Evolutionary conservation across 2,888 invertebrate genomes (phyloP).

Genomic region (Campopleginae sp.): DNA sequence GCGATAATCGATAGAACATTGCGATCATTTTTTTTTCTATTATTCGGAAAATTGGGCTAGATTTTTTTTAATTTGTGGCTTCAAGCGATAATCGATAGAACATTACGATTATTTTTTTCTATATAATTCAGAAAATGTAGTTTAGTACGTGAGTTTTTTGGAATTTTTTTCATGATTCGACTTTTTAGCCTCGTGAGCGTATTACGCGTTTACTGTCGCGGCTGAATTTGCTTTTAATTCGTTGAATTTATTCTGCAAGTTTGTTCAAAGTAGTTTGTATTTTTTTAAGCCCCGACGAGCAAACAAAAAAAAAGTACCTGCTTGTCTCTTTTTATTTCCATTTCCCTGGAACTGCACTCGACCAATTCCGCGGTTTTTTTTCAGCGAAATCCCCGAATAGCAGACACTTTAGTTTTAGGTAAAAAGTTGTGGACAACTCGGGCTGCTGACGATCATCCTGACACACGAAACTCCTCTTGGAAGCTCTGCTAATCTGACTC

Average conservation of each 20-base stretch:
- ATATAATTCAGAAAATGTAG: too few relatives aligned
- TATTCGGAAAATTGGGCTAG: too few relatives aligned
- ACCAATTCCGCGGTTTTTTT: slow-evolving; percentile 22
- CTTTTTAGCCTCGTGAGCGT: too few relatives aligned
- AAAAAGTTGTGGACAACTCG: slow-evolving; percentile 41
- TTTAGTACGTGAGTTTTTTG: too few relatives aligned
- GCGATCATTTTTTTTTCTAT: too few relatives aligned
- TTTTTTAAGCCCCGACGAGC: not conserved
- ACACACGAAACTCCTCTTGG: slow-evolving; percentile 51
- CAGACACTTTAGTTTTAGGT: slow-evolving; percentile 29
- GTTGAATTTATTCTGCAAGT: not conserved
- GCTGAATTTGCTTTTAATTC: not conserved
- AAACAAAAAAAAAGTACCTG: not conserved
- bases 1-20: too few relatives aligned
- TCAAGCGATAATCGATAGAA: not conserved
- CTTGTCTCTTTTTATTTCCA: not conserved
- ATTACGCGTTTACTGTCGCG: too few relatives aligned
- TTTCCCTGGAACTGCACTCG: not conserved
- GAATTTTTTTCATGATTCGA: too few relatives aligned
- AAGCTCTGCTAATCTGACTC: slow-evolving; percentile 59
- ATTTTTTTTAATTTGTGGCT: too few relatives aligned
- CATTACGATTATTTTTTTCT: too few relatives aligned
- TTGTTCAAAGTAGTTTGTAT: not conserved
- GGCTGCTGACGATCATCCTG: slow-evolving; percentile 26
- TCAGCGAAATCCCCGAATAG: slow-evolving; percentile 7